phyloP scores from a whole-genome alignment of 1,140 invertebrate species.

The Dryas iulia region DNA sequence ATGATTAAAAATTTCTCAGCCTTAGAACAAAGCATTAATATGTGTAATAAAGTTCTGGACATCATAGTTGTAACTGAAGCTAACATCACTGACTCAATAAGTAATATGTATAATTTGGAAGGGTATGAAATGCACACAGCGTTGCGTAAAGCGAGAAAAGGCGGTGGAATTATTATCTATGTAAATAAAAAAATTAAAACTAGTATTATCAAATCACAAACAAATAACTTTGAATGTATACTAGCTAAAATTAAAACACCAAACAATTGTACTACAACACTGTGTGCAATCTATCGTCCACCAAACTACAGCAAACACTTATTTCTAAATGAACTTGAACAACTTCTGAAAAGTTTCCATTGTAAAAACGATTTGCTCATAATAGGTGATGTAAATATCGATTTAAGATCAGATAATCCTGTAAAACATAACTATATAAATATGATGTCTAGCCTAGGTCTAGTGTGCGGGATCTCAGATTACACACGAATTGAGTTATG shows the following conservation, averaged over 20 bases:
- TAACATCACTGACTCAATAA: too few relatives aligned
- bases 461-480: too few relatives aligned
- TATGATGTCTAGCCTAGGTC: constrained; percentile 5
- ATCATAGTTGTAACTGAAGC: too few relatives aligned
- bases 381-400: constrained; percentile 26
- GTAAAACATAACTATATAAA: constrained; percentile 20
- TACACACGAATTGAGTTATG: constrained; percentile 22
- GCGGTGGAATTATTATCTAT: too few relatives aligned
- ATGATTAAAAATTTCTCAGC: neutral
- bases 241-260: constrained; percentile 11
- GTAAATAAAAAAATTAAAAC: constrained; percentile 16
- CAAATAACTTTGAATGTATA: constrained; percentile 24
- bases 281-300: constrained; percentile 19
- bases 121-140: constrained; percentile 28
- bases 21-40: constrained; percentile 19
- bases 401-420: constrained; percentile 17
- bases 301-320: constrained; percentile 14
- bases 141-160: constrained; percentile 19
- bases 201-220: constrained; percentile 19
- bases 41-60: too few relatives aligned
- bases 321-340: constrained; percentile 23
- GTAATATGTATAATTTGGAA: too few relatives aligned
- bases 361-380: constrained; percentile 2
- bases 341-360: neutral
- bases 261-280: neutral